These are phyloP conservation scores for Virgularia gustaviana DNA, from an alignment of 92 coral and sea anemone species.

Conservation along the genomic window DNA sequence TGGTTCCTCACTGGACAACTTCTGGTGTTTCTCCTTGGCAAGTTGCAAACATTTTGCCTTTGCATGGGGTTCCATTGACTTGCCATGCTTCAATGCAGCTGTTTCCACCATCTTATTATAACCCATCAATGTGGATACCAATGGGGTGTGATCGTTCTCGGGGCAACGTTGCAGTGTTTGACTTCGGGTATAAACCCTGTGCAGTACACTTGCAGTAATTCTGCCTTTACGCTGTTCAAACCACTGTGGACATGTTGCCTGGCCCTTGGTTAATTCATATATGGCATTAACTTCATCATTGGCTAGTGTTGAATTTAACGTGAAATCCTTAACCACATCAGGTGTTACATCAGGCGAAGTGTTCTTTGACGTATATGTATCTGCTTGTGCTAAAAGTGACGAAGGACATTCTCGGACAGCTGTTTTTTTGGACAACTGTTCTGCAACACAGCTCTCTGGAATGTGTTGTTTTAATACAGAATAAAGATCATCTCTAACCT, in stretches of 20 bases:
- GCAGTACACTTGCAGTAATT: background rate
- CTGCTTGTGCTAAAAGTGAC: background rate
- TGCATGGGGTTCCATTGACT: background rate
- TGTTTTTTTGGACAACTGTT: background rate
- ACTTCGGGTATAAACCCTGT: background rate
- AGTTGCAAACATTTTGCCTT: background rate
- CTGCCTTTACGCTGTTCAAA: background rate
- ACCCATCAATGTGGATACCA: too few relatives aligned
- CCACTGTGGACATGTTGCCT: background rate
- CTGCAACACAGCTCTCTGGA: background rate
- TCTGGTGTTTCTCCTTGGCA: conserved; percentile 1
- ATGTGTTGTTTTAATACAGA: background rate
- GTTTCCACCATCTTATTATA: background rate
- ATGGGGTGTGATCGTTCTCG: background rate
- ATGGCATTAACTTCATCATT: background rate
- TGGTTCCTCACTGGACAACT: background rate
- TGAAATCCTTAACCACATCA: too few relatives aligned
- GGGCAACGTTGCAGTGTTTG: conserved; percentile 2
- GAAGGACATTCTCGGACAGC: background rate
- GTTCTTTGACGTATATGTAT: background rate
- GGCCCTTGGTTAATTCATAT: conserved; percentile 1
- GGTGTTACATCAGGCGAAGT: conserved; percentile 1
- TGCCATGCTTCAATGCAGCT: too few relatives aligned
- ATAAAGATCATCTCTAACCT: background rate
- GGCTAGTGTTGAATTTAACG: background rate